Conservation (phyloP, 2,113 vertebrate species). For the Apus apus region DNA sequence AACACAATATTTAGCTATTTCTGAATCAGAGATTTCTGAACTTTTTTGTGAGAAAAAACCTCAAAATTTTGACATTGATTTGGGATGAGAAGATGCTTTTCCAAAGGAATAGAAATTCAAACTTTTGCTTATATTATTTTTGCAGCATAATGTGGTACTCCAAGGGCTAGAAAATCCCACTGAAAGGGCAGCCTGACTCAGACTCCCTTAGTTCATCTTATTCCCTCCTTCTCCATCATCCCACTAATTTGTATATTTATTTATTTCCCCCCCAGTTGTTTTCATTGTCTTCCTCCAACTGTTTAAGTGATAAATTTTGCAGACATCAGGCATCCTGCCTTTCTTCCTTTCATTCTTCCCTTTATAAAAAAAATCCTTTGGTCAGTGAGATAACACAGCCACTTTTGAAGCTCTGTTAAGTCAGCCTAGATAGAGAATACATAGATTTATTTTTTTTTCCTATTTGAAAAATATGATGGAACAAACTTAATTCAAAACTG, state of each 20-base stretch:
- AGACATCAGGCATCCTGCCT: neutral
- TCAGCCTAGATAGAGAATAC: neutral
- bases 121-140: constrained; percentile 7
- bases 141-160: neutral
- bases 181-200: neutral
- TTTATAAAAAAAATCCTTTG: neutral
- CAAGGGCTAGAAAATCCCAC: neutral
- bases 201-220: neutral
- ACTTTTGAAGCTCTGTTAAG: neutral
- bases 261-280: neutral
- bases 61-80: constrained; percentile 48
- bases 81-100: constrained; percentile 21
- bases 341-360: neutral
- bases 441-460: neutral
- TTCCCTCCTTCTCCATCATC: neutral
- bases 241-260: neutral
- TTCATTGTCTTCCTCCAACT: neutral
- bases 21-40: constrained; percentile 31
- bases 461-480: neutral
- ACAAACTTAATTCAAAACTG: neutral
- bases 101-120: neutral
- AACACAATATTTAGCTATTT: constrained; percentile 55
- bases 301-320: neutral
- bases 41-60: constrained; percentile 6
- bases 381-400: neutral